Percentiles rank a stretch among this genome's conserved stretches.
Evolutionary conservation across 1,140 invertebrate genomes (phyloP).

Genomic region (Dendroctonus valens): DNA sequence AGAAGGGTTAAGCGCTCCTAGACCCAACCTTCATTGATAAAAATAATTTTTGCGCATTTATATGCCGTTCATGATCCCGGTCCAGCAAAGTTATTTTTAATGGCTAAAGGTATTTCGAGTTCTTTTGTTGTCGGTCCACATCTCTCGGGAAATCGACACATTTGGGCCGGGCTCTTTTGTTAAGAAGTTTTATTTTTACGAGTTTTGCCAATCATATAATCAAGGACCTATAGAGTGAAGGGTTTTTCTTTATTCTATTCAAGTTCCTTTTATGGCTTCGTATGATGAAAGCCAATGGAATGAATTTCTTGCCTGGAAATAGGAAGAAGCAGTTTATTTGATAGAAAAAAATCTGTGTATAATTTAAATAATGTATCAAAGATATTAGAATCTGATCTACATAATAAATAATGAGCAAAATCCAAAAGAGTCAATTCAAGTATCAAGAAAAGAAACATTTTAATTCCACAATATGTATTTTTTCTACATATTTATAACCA

Average conservation of each 20-base stretch:
- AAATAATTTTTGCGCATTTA: slow-evolving; percentile 10
- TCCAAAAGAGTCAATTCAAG: too few relatives aligned
- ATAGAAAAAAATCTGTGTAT: too few relatives aligned
- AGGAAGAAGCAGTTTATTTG: too few relatives aligned
- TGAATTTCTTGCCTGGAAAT: too few relatives aligned
- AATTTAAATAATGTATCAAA: too few relatives aligned
- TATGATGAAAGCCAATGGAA: too few relatives aligned
- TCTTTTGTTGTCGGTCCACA: slow-evolving; percentile 12
- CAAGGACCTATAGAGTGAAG: slow-evolving; percentile 5
- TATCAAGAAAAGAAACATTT: too few relatives aligned
- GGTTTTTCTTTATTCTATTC: slow-evolving; percentile 5
- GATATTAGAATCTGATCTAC: too few relatives aligned
- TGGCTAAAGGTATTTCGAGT: slow-evolving; percentile 10
- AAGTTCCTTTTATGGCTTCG: neutral
- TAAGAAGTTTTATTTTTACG: slow-evolving; percentile 25
- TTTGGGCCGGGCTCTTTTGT: slow-evolving; percentile 8
- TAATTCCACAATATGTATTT: too few relatives aligned
- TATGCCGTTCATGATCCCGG: slow-evolving; percentile 5
- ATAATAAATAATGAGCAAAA: too few relatives aligned
- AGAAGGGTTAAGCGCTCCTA: neutral
- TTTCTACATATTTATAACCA: too few relatives aligned
- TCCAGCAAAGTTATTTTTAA: slow-evolving; percentile 14
- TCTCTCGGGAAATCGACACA: slow-evolving; percentile 22
- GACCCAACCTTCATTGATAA: neutral
- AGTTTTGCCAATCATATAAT: slow-evolving; percentile 24